These are phyloP conservation scores for Campaea margaritaria DNA, from an alignment of 2,888 invertebrate species.

Conservation along the genomic window DNA sequence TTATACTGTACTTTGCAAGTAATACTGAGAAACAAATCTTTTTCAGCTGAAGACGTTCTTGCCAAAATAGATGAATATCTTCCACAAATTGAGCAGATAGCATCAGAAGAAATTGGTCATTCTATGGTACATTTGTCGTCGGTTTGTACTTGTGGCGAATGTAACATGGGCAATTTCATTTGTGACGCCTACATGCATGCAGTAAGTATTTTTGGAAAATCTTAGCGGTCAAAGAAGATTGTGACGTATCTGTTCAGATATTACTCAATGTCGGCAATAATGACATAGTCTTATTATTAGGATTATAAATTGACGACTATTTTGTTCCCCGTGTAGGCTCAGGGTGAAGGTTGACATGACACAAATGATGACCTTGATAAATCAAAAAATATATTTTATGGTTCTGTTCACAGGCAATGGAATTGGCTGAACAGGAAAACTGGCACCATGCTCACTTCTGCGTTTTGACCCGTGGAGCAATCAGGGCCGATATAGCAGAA, in stretches of 20 bases:
- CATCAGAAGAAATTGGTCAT: constrained; percentile 84
- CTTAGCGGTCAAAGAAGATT: no score
- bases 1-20: no score
- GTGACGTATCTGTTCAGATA: no score
- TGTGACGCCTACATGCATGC: constrained; percentile 89
- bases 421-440: constrained; percentile 69
- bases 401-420: constrained; percentile 74
- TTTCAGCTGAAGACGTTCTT: constrained; percentile 79
- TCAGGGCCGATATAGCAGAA: constrained; percentile 89
- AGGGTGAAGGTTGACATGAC: no score
- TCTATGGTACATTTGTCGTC: constrained; percentile 85
- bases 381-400: no score
- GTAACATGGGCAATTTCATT: constrained; percentile 90
- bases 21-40: no score
- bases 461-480: constrained; percentile 88
- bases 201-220: constrained; percentile 83
- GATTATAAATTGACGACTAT: no score
- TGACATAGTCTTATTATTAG: no score
- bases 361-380: no score
- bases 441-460: constrained; percentile 90
- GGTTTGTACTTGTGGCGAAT: constrained; percentile 86
- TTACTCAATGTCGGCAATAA: no score
- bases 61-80: constrained; percentile 86
- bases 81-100: constrained; percentile 81
- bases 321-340: no score